phyloP scores from a whole-genome alignment of 2,797 vertebrate species.

The Cyprinella venusta region DNA sequence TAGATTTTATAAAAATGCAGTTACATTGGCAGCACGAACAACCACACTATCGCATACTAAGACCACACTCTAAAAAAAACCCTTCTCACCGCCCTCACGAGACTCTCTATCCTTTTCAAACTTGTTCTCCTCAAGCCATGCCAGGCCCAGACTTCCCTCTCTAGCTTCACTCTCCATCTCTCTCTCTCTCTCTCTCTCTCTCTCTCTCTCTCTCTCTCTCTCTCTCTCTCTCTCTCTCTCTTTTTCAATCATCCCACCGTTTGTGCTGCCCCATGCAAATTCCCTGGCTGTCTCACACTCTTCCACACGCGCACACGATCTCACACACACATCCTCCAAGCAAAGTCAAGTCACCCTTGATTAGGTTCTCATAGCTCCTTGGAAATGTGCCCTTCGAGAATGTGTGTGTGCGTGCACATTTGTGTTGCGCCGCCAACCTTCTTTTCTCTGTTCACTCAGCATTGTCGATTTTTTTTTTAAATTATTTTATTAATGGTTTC shows the following conservation, averaged over 20 bases:
- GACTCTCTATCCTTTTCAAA: conserved; percentile 32
- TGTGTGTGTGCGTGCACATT: conserved; percentile 15
- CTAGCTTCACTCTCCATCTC: conserved; percentile 4
- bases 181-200: conserved; percentile 35
- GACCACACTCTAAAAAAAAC: conserved; percentile 5
- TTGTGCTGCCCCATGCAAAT: conserved; percentile 57
- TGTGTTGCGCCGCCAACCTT: conserved; percentile 17
- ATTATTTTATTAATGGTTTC: conserved; percentile 44
- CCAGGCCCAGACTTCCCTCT: conserved; percentile 15
- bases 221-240: conserved; percentile 30
- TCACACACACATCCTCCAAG: conserved; percentile 59
- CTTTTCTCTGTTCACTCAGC: conserved; percentile 37
- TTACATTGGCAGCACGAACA: background rate
- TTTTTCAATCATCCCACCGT: conserved; percentile 53
- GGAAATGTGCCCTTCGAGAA: conserved; percentile 59
- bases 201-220: conserved; percentile 29
- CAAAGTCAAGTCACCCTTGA: conserved; percentile 73
- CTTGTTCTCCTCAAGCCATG: conserved; percentile 43
- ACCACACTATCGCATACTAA: conserved; percentile 1
- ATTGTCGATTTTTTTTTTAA: conserved; percentile 40
- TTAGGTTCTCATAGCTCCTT: conserved; percentile 64
- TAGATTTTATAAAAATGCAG: conserved; percentile 3
- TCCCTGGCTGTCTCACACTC: conserved; percentile 47
- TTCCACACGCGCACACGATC: conserved; percentile 38
- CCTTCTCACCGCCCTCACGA: background rate